Conservation (phyloP, 2,888 invertebrate species). For the Lymantria dispar region DNA sequence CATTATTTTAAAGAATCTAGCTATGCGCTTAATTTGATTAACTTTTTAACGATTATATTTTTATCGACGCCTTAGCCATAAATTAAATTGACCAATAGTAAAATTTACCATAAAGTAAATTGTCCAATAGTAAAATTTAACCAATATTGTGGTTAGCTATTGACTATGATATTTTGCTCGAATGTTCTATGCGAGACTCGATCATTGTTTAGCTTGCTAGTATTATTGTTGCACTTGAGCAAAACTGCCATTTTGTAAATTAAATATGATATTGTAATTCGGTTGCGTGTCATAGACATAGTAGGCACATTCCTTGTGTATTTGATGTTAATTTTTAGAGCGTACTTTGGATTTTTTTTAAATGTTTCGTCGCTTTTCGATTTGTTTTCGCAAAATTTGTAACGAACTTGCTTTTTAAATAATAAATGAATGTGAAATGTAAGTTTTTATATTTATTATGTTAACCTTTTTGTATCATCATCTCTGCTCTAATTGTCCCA, state of each 20-base stretch:
- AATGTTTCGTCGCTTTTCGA: conserved; percentile 11
- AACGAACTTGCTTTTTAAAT: conserved; percentile 27
- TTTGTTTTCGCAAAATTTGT: conserved; percentile 29
- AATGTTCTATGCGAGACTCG: background rate
- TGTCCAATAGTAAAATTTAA: too few relatives aligned
- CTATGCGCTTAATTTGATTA: too few relatives aligned
- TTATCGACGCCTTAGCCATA: too few relatives aligned
- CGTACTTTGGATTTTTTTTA: conserved; percentile 14
- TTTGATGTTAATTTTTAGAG: conserved; percentile 10
- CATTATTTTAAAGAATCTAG: too few relatives aligned
- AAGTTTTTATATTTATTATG: conserved; percentile 12
- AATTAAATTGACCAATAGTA: too few relatives aligned
- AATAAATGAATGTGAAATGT: conserved; percentile 36
- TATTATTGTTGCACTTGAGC: conserved; percentile 7
- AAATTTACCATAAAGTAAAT: too few relatives aligned
- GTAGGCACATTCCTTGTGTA: conserved; percentile 19
- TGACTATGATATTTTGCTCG: background rate
- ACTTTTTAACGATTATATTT: too few relatives aligned
- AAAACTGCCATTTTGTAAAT: conserved; percentile 20
- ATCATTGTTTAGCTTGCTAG: conserved; percentile 18
- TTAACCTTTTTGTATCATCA: too few relatives aligned
- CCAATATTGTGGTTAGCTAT: background rate
- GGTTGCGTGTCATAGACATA: conserved; percentile 13
- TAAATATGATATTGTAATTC: conserved; percentile 12
- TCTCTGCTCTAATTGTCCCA: too few relatives aligned